Evolutionary conservation across 1,140 invertebrate species (phyloP), one percentile per base, ranked within the genome.

Genomic region (Drosophila varians): DNA sequence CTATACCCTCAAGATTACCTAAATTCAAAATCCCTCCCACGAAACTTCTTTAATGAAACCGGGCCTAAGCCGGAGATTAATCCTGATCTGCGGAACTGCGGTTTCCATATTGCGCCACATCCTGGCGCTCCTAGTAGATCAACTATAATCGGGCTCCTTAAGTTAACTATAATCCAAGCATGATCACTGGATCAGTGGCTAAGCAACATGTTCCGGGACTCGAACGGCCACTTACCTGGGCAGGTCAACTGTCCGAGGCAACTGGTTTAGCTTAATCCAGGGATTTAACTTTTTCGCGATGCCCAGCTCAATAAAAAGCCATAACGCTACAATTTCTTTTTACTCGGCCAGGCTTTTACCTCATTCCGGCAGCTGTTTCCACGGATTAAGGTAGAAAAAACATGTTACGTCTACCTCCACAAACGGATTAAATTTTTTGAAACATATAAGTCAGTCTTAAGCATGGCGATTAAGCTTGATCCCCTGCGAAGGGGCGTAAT

Each of bases 351-450:
- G 28, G 40, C 16, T 55, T 45, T 86, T 86, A 87, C 82, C 77
- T 87, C 82, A 87, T 86, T 86, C 53, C 11, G 61, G 60, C 79
- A 86, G 73, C 73, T 86, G 80, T 31, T 47, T 31, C 5, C 45
- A 26, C 55, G 76, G 80, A 74, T 66, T 77, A 79, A 45, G 16
- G 40, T 38, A 57, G 45, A 57, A 55, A 65, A 79, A 68, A 62
- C 38, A 60, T 25, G 19, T 66, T 51, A 36, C 34, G 52, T 9
- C 77, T 86, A 86, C 82, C 82, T 82, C 52, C 54, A 48, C 12
- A 62, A 75, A 71, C 64, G 82, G 82, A 87, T 87, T 87, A 87
- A 77, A 48, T 88, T 87, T 87, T 87, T 87, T 87, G 70, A 48
- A 55, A 68, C 72, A 87, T 82, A 82, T 82, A 82, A 77, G 70